These are phyloP conservation scores for Abramis brama DNA, from an alignment of 2,113 vertebrate genomes.

Conservation along the genomic window DNA sequence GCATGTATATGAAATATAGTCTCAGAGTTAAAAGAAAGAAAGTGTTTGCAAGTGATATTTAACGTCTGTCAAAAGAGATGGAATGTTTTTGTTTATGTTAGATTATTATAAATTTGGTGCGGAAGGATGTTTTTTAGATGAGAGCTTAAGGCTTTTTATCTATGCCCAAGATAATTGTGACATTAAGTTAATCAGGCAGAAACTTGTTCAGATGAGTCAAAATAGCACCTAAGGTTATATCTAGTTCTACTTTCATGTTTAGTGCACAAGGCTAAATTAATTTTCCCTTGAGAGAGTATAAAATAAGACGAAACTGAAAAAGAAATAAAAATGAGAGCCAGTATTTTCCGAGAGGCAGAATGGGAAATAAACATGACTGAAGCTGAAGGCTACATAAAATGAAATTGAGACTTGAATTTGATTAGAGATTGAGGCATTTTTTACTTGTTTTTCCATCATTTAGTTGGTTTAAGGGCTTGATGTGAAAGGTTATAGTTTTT, in stretches of 20 bases:
- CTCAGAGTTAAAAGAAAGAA: background rate
- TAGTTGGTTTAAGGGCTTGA: background rate
- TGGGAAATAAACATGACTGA: background rate
- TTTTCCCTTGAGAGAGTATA: slow-evolving; percentile 6
- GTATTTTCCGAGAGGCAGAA: background rate
- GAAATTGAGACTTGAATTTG: background rate
- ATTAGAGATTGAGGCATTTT: background rate
- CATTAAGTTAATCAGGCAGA: slow-evolving; percentile 28
- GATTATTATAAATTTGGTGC: background rate
- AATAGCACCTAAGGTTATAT: slow-evolving; percentile 25
- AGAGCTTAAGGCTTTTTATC: background rate
- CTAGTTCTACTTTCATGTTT: slow-evolving; percentile 31
- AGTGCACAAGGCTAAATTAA: background rate
- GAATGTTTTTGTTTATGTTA: background rate
- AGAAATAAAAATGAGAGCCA: background rate
- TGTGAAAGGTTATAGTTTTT: background rate
- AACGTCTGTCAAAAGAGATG: background rate
- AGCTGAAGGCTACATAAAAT: background rate
- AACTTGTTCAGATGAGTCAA: slow-evolving; percentile 14
- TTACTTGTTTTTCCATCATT: background rate
- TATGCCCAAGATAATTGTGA: slow-evolving; percentile 22
- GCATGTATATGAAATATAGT: background rate
- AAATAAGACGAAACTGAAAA: background rate
- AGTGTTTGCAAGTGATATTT: background rate
- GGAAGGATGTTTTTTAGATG: background rate